Evolutionary conservation across 2,888 invertebrate species (phyloP), one percentile per base, ranked within the genome.

Genomic region (Lasioglossum marginatum): DNA sequence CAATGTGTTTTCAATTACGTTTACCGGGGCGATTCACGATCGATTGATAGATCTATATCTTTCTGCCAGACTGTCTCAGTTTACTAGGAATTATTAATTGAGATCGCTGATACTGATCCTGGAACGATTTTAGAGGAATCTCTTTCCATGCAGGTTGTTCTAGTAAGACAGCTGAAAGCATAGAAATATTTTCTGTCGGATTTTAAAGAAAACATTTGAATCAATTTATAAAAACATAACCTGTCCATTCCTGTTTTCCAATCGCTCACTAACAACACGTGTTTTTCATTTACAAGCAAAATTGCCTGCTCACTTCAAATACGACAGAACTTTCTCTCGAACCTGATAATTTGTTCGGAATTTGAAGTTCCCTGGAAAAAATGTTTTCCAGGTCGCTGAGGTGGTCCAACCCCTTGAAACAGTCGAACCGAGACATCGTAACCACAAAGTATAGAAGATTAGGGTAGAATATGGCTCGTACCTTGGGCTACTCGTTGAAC

Each of bases 1-100:
- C 78, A 43, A 83, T 83, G 83, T 83, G 83, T 83, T 77, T 77
- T n/a, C 83, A 73, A 83, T 84, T 31, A 68, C 70, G 73, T 84
- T 74, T 34, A 34, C 68, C 34, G 68, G 37, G 37, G 23, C 40
- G 34, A 68, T 23, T 34, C 40, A 23, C 34, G 37, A 68, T 40
- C 68, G 66, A 16, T 23, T 23, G 68, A 34, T n/a, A 37, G 37
- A 68, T 68, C 37, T 1, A n/a, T 34, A 60, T 57, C 73, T 60
- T 37, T 40, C 27, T 63, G 63, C 63, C 63, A 16, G n/a, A 52
- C 52, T 52, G 23, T 52, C 52, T 23, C 52, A 8, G n/a, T 52
- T 3, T 52, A 52, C 52, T 10, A 52, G 52, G 2, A 10, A 52
- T 52, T 52, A 23, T 52, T 52, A 52, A 52, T 52, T 23, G 48